phyloP scores from a whole-genome alignment of 2,888 invertebrate species.

The Onthophagus sagittarius region DNA sequence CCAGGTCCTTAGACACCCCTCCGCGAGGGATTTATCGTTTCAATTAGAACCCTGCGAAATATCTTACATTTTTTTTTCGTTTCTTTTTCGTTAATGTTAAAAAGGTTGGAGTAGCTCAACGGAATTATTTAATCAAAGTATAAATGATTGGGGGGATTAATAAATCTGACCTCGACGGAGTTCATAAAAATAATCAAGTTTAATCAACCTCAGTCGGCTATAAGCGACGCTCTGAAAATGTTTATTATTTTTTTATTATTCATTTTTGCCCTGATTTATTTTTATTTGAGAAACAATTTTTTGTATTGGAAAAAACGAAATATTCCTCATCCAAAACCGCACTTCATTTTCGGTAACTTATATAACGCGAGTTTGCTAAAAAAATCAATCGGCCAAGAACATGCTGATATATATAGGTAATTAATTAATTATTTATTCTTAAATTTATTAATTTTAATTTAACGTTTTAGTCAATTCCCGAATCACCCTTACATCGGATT shows the following conservation, averaged over 20 bases:
- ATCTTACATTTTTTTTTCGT: not conserved
- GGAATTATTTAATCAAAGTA: not conserved
- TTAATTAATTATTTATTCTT: conserved; percentile 4
- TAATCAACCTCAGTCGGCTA: too few species aligned
- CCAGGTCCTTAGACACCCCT: not conserved
- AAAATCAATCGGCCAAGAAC: conserved; percentile 36
- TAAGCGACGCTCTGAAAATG: too few species aligned
- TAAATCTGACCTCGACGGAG: too few species aligned
- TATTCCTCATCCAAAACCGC: conserved; percentile 42
- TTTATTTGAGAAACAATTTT: conserved; percentile 27
- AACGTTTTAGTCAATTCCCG: conserved; percentile 37
- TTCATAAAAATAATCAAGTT: too few species aligned
- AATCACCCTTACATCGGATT: conserved; percentile 39
- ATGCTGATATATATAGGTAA: conserved; percentile 35
- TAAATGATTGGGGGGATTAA: not conserved
- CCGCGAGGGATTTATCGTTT: not conserved
- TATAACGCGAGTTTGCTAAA: conserved; percentile 38
- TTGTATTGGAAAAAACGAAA: conserved; percentile 46
- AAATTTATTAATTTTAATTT: not conserved
- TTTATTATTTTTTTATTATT: not conserved
- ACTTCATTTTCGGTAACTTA: conserved; percentile 45
- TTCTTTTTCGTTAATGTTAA: not conserved
- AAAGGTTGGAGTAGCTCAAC: not conserved
- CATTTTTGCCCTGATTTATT: not conserved
- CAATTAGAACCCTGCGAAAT: not conserved